Conservation (phyloP, 2,113 vertebrate genomes). For the Macheiramphus alcinus region DNA sequence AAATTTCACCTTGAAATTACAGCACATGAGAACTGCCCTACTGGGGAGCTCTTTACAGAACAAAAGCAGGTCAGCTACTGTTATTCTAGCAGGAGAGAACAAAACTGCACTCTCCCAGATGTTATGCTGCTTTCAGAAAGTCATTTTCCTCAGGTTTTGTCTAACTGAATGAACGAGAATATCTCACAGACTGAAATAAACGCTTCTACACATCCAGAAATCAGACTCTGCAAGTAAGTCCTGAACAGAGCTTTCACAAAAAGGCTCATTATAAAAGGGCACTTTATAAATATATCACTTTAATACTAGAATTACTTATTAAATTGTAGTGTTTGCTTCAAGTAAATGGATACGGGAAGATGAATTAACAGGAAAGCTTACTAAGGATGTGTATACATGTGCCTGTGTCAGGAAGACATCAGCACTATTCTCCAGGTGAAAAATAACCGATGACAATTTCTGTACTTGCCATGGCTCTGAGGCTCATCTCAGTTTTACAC, state of each 20-base stretch:
- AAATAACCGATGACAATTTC: background rate
- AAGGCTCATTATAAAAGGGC: background rate
- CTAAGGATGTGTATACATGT: background rate
- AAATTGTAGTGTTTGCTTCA: background rate
- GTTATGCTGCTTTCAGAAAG: background rate
- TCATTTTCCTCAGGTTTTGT: background rate
- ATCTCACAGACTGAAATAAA: background rate
- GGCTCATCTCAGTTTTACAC: background rate
- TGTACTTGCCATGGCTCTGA: background rate
- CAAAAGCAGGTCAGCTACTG: background rate
- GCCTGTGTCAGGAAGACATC: background rate
- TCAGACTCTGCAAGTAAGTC: background rate
- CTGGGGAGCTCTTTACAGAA: background rate
- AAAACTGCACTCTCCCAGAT: background rate
- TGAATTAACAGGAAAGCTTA: background rate
- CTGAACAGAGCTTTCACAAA: background rate
- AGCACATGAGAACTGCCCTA: background rate
- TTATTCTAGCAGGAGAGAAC: background rate
- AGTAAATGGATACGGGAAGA: background rate
- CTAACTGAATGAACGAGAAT: background rate
- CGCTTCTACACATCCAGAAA: background rate
- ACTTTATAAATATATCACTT: background rate
- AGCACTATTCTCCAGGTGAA: background rate
- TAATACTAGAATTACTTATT: background rate
- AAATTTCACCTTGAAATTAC: background rate